A percentile compares a stretch with the other conserved stretches of the same genome.
Conservation (phyloP, 2,888 invertebrate genomes). For the Leptinotarsa juncta region DNA sequence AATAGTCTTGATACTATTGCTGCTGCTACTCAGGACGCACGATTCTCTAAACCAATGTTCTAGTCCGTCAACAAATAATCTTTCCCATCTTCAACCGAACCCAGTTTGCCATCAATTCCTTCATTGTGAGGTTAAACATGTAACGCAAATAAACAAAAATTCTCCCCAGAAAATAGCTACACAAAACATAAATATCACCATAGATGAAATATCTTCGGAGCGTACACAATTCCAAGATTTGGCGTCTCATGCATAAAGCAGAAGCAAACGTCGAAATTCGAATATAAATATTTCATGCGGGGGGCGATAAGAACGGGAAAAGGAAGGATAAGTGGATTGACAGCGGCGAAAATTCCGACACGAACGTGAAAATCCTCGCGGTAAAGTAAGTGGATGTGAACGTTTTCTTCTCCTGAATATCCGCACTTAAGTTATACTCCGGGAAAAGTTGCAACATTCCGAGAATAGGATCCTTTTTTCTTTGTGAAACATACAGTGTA, state of each 20-base stretch:
- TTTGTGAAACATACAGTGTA: too few relatives aligned
- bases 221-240: slow-evolving; percentile 38
- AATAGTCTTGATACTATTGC: too few relatives aligned
- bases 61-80: too few relatives aligned
- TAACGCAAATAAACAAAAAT: not conserved
- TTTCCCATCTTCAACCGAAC: too few relatives aligned
- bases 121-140: not conserved
- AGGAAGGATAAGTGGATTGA: slow-evolving; percentile 48
- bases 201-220: slow-evolving; percentile 29
- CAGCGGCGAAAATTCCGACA: slow-evolving; percentile 47
- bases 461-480: too few relatives aligned
- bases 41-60: too few relatives aligned
- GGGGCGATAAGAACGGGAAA: slow-evolving; percentile 44
- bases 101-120: not conserved
- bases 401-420: slow-evolving; percentile 47
- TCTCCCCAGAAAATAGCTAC: slow-evolving; percentile 5
- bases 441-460: not conserved
- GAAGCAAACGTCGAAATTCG: slow-evolving; percentile 46
- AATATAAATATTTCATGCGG: slow-evolving; percentile 54
- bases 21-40: too few relatives aligned
- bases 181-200: slow-evolving; percentile 30
- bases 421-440: slow-evolving; percentile 15
- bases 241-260: slow-evolving; percentile 38
- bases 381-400: slow-evolving; percentile 59
- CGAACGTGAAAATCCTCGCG: slow-evolving; percentile 48